Conservation (phyloP, 2,888 invertebrate genomes). For the Pollenia griseotomentosa region DNA sequence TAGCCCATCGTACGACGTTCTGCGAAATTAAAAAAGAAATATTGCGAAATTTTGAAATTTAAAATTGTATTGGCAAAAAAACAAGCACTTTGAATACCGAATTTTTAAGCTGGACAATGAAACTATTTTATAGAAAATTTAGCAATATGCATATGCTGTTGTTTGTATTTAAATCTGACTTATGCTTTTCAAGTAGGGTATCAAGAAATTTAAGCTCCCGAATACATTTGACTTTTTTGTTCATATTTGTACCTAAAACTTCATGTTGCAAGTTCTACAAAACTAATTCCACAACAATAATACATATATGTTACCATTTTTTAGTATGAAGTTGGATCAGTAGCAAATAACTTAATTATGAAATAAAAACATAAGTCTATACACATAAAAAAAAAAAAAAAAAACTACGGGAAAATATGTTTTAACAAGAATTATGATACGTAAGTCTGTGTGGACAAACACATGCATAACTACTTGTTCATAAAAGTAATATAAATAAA, state of each 20-base stretch:
- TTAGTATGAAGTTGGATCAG: conserved; percentile 39
- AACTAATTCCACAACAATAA: conserved; percentile 27
- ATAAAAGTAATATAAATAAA: neutral
- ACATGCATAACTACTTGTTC: neutral
- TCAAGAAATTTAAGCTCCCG: neutral
- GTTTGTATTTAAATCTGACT: neutral
- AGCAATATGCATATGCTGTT: too few species aligned
- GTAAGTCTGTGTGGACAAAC: neutral
- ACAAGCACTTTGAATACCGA: too few species aligned
- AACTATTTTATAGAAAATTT: too few species aligned
- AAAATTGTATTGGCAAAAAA: too few species aligned
- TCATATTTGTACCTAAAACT: neutral
- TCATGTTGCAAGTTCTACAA: neutral
- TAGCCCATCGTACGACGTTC: neutral
- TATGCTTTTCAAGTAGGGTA: neutral
- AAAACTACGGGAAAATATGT: neutral
- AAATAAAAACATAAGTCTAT: conserved; percentile 5
- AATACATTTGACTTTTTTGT: neutral
- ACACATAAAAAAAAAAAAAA: neutral
- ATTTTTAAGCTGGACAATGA: too few species aligned
- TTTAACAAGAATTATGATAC: conserved; percentile 35
- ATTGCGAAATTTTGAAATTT: too few species aligned
- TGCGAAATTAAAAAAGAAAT: too few species aligned
- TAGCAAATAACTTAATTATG: conserved; percentile 72
- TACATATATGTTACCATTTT: conserved; percentile 49